Base-by-base conservation (phyloP, 2,797 vertebrate species). In the Rousettus madagascariensis region DNA sequence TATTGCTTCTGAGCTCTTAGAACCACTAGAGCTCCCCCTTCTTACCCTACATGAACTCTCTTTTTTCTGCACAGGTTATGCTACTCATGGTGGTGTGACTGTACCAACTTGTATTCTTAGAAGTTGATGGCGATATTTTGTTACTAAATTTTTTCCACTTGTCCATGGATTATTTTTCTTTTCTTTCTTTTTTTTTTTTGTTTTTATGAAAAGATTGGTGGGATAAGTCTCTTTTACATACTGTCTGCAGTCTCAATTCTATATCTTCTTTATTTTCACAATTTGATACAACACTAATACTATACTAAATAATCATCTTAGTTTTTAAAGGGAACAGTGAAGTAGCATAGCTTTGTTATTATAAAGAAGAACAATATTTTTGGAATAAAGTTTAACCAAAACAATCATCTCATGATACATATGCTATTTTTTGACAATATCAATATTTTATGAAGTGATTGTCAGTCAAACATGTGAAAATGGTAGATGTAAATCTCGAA, bases 401-500 rank as follows among this genome's bases (percentile, higher is more conserved):
- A 57, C 41, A 8, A 3, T 69, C 79, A 49, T 72, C 33, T 94
- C 30, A 61, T 82, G 68, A 88, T 11, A 88, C 43, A 1, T 9
- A 43, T 24, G 53, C 6, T 84, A 17, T 30, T 86, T 53, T 80
- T 86, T 93, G 61, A 55, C 11, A 41, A 38, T 28, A 38, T 83
- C 19, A 71, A 57, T 86, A 74, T 55, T 87, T 95, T 46, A 87
- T 80, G 79, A 95, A 74, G 41, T 82, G 16, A 20, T 82, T 77
- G 28, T 80, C 46, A 94, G 22, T 84, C 49, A 93, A 43, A 88
- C 28, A 49, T 55, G 20, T 86, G 41, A 86, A 93, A 83, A 86
- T 8, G 77, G 41, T 66, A 71, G 63, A 85, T 88, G 3, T 87
- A 65, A 91, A 46, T 91, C 80, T 93, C 88, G 95, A 95, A 91